Percentiles rank a stretch among this genome's conserved stretches.
phyloP scores from a whole-genome alignment of 1,140 invertebrate species.

The Formica selysi region DNA sequence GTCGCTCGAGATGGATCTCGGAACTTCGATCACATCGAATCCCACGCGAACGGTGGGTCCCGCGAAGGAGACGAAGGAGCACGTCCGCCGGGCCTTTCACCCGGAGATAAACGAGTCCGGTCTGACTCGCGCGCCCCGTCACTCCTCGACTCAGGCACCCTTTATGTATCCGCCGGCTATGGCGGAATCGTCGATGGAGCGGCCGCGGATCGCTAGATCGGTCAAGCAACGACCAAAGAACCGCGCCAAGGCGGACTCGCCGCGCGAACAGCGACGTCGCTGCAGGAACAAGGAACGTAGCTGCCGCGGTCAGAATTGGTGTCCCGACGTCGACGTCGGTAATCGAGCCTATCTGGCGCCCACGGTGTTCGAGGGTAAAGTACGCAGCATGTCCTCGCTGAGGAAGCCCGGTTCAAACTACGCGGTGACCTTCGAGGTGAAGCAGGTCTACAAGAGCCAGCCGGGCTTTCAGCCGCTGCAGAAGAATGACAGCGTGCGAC shows the following conservation, averaged over 20 bases:
- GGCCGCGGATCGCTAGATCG: slow-evolving; percentile 72
- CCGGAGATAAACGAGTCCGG: slow-evolving; percentile 57
- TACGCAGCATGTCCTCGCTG: slow-evolving; percentile 88
- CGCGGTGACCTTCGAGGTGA: slow-evolving; percentile 90
- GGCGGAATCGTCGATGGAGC: slow-evolving; percentile 64
- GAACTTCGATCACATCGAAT: not conserved
- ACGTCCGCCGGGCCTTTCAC: slow-evolving; percentile 4
- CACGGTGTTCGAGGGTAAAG: slow-evolving; percentile 89
- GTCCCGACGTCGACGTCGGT: slow-evolving; percentile 88
- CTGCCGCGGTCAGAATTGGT: slow-evolving; percentile 85
- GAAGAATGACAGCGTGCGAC: slow-evolving; percentile 86
- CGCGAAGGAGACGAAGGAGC: not conserved
- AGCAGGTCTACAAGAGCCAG: slow-evolving; percentile 88
- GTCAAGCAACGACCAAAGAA: slow-evolving; percentile 79
- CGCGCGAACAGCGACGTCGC: slow-evolving; percentile 80
- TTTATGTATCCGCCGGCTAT: slow-evolving; percentile 20
- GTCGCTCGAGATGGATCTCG: not conserved
- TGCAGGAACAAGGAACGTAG: slow-evolving; percentile 79
- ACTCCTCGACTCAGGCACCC: slow-evolving; percentile 70
- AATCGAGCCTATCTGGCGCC: slow-evolving; percentile 88
- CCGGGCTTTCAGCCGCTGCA: slow-evolving; percentile 85
- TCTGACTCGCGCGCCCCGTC: slow-evolving; percentile 62
- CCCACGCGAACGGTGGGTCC: not conserved
- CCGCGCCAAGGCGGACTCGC: slow-evolving; percentile 79
- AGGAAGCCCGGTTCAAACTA: slow-evolving; percentile 87